Base-by-base conservation (phyloP, 2,888 invertebrate genomes). In the Pterostichus niger region DNA sequence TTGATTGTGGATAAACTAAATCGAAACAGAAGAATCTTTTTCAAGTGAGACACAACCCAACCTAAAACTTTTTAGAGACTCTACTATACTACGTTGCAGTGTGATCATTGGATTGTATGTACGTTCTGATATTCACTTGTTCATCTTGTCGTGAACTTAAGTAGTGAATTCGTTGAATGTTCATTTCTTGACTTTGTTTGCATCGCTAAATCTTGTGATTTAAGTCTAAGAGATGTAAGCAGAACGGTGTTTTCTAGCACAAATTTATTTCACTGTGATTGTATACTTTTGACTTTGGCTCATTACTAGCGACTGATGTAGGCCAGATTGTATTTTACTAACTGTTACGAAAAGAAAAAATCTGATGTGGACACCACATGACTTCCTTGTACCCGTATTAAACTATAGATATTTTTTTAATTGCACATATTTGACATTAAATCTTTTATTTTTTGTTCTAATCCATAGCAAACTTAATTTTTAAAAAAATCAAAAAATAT, bases 141-240 rank as follows among this genome's bases (percentile, higher is more conserved):
- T 75, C 75, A 75, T 75, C 75, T 49, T 24, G 75, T 33, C 13
- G 75, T 75, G 75, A 75, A 75, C 75, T 49, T 75, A 75, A 15
- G 13, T 52, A 75, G 75, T 75, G 75, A 75, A 75, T 24, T 52
- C 15, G 6, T 17, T 71, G 15, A 64, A 64, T 13, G 31, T 64
- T 71, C 4, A 44, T 71, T 71, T 56, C 13, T 13, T 15, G 56
- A 56, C 9, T 56, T 13, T 44, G 9, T 64, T 35, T 44, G 68
- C 68, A 71, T 44, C 17, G 68, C 68, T 71, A 40, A 24, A 40
- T 64, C 68, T 71, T 71, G 68, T 71, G 68, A 71, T 71, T 44
- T 44, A 40, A 35, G 13, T 61, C 9, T 71, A 71, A 71, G 68
- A 56, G 46, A 71, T 44, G 44, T 71, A 71, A n/a, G 68, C 68